Evolutionary conservation across 2,113 vertebrate species (phyloP).

Genomic region (Balaeniceps rex): DNA sequence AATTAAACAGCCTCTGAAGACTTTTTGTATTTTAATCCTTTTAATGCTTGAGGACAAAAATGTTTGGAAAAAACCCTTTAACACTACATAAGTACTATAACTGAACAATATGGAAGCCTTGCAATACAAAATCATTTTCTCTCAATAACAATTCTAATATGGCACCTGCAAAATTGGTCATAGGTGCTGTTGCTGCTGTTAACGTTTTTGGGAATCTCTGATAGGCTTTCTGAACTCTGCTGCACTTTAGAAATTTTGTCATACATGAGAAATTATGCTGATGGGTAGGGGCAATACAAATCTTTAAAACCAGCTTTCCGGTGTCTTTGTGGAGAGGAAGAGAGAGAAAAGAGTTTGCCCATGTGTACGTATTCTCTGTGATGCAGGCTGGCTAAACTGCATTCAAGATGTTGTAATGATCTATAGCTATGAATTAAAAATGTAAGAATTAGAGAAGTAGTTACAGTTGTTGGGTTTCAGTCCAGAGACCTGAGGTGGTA

Average conservation of each 20-base stretch:
- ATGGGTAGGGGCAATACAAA: slow-evolving; percentile 17
- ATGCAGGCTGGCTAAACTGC: background rate
- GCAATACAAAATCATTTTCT: slow-evolving; percentile 13
- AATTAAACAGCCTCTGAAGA: background rate
- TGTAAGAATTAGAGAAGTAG: background rate
- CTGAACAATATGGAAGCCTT: slow-evolving; percentile 48
- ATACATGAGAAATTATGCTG: slow-evolving; percentile 3
- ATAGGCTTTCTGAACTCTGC: slow-evolving; percentile 57
- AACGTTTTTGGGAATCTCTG: slow-evolving; percentile 14
- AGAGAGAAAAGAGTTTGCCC: background rate
- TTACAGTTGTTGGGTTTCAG: background rate
- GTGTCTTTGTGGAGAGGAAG: background rate
- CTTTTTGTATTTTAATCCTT: background rate
- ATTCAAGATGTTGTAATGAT: background rate
- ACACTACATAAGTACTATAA: background rate
- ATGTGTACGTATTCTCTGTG: background rate
- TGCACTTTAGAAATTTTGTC: slow-evolving; percentile 68
- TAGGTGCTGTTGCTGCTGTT: slow-evolving; percentile 50
- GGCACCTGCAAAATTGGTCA: background rate
- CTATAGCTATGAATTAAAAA: background rate
- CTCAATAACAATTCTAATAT: slow-evolving; percentile 22
- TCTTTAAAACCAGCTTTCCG: background rate
- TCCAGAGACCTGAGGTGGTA: background rate
- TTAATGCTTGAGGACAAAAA: background rate
- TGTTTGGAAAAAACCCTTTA: background rate